These are phyloP conservation scores for human DNA, from an alignment of 2,113 vertebrate genomes.

Conservation along the genomic window GRCh38 chr7:66240001-66240500, in stretches of 20 bases:
- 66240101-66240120: too few relatives aligned
- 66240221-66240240: not conserved
- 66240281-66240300: not conserved
- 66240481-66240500: constrained; percentile 96
- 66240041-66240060: too few relatives aligned
- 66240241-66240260: not conserved
- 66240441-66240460: constrained; percentile 97
- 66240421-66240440: constrained; percentile 94
- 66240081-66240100: too few relatives aligned
- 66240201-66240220: not conserved
- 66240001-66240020: too few relatives aligned
- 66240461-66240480: constrained; percentile 95
- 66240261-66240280: constrained; percentile 16
- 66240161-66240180: too few relatives aligned
- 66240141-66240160: too few relatives aligned
- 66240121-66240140: too few relatives aligned
- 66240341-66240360: constrained; percentile 77
- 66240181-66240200: too few relatives aligned
- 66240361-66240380: constrained; percentile 69
- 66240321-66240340: constrained; percentile 75
- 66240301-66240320: not conserved
- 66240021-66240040: too few relatives aligned
- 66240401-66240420: not conserved
- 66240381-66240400: constrained; percentile 24
- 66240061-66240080: too few relatives aligned